Conservation (phyloP, 2,797 vertebrate genomes). For the Lemur catta region DNA sequence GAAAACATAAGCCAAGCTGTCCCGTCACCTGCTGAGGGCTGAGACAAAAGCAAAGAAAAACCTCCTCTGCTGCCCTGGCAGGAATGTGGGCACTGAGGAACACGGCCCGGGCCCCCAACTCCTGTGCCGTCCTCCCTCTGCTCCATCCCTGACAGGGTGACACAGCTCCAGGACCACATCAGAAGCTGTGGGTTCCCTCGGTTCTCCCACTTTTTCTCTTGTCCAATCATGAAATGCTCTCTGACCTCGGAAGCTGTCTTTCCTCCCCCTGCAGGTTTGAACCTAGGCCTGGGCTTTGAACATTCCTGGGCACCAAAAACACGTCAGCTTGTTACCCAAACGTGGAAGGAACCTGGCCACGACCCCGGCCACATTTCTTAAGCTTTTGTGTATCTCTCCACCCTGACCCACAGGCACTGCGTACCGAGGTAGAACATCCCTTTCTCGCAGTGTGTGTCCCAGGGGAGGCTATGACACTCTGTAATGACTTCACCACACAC, state of each 20-base stretch:
- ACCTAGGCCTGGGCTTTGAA: not conserved
- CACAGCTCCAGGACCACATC: too few relatives aligned
- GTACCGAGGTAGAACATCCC: not conserved
- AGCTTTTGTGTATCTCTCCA: not conserved
- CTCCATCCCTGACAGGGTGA: too few relatives aligned
- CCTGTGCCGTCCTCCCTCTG: too few relatives aligned
- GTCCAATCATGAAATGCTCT: not conserved
- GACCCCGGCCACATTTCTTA: too few relatives aligned
- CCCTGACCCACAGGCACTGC: not conserved
- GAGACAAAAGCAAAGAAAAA: too few relatives aligned
- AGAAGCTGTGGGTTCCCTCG: not conserved
- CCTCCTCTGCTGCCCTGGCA: too few relatives aligned
- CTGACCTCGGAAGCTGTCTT: not conserved
- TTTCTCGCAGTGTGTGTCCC: not conserved
- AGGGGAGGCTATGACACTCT: not conserved
- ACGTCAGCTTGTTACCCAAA: not conserved
- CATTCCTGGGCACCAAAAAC: not conserved
- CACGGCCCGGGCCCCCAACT: too few relatives aligned
- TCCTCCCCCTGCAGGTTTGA: not conserved
- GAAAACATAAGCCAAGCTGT: too few relatives aligned
- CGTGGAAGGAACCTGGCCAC: not conserved
- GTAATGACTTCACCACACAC: not conserved
- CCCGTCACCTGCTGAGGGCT: too few relatives aligned
- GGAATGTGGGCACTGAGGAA: too few relatives aligned
- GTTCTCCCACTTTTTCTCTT: not conserved